Evolutionary conservation across 2,113 vertebrate genomes (phyloP).

Genomic region (Bettongia penicillata): DNA sequence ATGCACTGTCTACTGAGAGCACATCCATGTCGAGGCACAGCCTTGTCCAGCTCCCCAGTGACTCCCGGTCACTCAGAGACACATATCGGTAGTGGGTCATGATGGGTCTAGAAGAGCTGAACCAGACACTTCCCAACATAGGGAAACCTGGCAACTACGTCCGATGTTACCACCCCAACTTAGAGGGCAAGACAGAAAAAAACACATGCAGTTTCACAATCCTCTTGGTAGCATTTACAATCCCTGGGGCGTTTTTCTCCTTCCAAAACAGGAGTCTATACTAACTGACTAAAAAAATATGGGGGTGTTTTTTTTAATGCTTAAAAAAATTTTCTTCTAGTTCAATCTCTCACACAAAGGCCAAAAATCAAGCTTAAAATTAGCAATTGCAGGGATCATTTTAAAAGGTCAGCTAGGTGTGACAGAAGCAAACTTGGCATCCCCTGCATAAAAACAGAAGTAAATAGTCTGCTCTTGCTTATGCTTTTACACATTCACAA

Average conservation of each 20-base stretch:
- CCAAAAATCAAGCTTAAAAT: background rate
- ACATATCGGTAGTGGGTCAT: background rate
- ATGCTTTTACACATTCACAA: background rate
- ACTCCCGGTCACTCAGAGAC: background rate
- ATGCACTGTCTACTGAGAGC: background rate
- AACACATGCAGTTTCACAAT: background rate
- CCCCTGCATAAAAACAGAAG: background rate
- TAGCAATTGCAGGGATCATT: background rate
- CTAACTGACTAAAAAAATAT: background rate
- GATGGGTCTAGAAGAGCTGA: background rate
- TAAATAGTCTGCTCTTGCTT: background rate
- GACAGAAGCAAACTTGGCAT: background rate
- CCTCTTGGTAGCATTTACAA: background rate
- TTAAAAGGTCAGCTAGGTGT: background rate
- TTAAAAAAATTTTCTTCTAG: background rate
- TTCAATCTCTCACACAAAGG: background rate
- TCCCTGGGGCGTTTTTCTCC: background rate
- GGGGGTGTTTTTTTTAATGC: background rate
- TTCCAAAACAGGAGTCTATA: slow-evolving; percentile 38
- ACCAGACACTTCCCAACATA: accelerated
- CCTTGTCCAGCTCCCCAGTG: background rate
- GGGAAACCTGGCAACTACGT: accelerated
- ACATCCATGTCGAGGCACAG: accelerated
- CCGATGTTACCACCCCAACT: accelerated
- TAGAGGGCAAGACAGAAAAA: accelerated